Evolutionary conservation across 1,140 invertebrate species (phyloP), one percentile per base, ranked within the genome.

Genomic region (Schlechtendalia chinensis): DNA sequence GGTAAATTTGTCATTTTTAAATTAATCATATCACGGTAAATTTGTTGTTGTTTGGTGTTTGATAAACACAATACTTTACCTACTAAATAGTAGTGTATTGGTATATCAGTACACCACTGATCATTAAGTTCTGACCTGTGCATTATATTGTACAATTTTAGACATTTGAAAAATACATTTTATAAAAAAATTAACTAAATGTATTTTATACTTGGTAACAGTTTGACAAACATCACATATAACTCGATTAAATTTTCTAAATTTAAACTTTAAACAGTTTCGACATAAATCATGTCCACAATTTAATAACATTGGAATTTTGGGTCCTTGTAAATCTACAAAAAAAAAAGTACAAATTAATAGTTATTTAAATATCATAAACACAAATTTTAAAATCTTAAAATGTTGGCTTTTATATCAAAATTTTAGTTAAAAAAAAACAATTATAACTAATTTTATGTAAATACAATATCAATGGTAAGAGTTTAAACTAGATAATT

Each of bases 211-310:
- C 75, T n/a, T 77, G 22, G 0, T 27, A 47, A 47, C 2, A 45
- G 8, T 2, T 29, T 29, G 5, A 17, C 69, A 72, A 54, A 54
- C 11, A 19, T 50, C 22, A 63, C 82, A 67, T 81, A 86, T 85
- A 0, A 80, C 0, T 69, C 67, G 19, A 22, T 84, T 85, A 4
- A 56, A 47, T 58, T 67, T 82, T n/a, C 74, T 69, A 17, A 8
- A 8, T n/a, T 47, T 3, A 1, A 1, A 50, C 14, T 82, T 83
- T 16, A 83, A 22, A 82, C 87, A 87, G 16, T 71, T 81, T 27
- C 84, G 82, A 77, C 87, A 88, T 71, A 86, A 81, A 1, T 85
- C 27, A 83, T 88, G 87, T 10, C 87, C 87, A 82, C 87, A 88
- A 6, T 83, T 71, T 58, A 87, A 82, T 16, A 87, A 81, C 12